These are phyloP conservation scores for Synergus japonicus DNA, from an alignment of 2,888 invertebrate species.

Conservation along the genomic window DNA sequence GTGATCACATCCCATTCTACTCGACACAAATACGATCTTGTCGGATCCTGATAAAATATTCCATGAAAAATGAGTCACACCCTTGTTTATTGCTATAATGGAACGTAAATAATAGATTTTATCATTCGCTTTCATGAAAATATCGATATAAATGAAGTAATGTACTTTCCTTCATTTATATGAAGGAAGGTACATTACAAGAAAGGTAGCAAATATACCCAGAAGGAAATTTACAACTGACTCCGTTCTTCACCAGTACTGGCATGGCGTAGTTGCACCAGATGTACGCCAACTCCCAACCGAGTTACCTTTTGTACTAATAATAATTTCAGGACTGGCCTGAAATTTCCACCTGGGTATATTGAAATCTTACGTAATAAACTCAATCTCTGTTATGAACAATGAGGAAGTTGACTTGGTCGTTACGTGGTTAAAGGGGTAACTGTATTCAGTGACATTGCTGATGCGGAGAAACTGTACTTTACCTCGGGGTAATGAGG, in stretches of 20 bases:
- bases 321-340: too few species aligned
- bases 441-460: slow-evolving; percentile 27
- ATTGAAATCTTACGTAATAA: neutral
- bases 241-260: too few species aligned
- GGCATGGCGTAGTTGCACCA: too few species aligned
- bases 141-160: neutral
- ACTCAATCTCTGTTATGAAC: neutral
- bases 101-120: neutral
- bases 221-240: too few species aligned
- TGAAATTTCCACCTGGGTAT: neutral
- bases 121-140: slow-evolving; percentile 8
- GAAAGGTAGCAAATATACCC: neutral
- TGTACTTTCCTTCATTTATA: too few species aligned
- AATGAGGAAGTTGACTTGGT: neutral
- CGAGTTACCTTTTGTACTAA: too few species aligned
- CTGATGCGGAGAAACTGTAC: slow-evolving; percentile 26
- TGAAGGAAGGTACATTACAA: neutral
- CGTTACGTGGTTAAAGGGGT: slow-evolving; percentile 7
- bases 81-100: neutral
- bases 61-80: neutral
- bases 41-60: neutral
- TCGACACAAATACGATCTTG: neutral
- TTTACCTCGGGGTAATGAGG: slow-evolving; percentile 10
- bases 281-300: too few species aligned
- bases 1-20: neutral